Base-by-base conservation (phyloP, 2,113 vertebrate genomes). In the Tachycineta bicolor region DNA sequence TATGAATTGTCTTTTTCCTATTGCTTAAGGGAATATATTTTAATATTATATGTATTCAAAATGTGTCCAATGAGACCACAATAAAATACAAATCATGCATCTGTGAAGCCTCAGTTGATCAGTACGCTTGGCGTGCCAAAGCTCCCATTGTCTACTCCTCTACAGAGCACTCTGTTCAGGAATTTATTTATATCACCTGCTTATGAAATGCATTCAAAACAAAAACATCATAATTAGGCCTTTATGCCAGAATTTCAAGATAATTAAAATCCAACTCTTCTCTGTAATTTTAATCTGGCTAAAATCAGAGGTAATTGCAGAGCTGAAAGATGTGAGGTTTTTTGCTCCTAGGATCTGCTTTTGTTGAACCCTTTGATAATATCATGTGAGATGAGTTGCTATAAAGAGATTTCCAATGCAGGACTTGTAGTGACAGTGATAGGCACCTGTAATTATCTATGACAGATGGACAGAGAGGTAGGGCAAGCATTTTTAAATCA, bases 121-220 rank as follows among this genome's bases (percentile, higher is more conserved):
- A 62, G 39, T 56, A 41, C 1, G 0, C 60, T 83, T 56, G 52
- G 47, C 39, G 8, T 33, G 37, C 47, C 76, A 86, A 71, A 87
- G 26, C n/a, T 71, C 14, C 43, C 41, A 62, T 59, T 90, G 63
- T 73, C 58, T 77, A 14, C n/a, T 81, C 68, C 56, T 76, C 39
- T 63, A 44, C 46, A 58, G 41, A 91, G 50, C 33, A 22, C 73
- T 41, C 68, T 74, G 52, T 83, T 93, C 37, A 64, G 79, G 47
- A 93, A 86, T 95, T 88, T 88, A 88, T 88, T 95, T 53, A 10
- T 81, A 92, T 94, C 78, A 94, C 96, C 94, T 96, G 85, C 63
- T 94, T 90, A 83, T 46, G 73, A 92, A 90, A 93, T 31, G 18
- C 5, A 59, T 92, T 87, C 73, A 87, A 81, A 95, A 83, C 68